Percentiles rank a stretch among this genome's conserved stretches.
Evolutionary conservation across 2,888 invertebrate genomes (phyloP).

Genomic region (Geophilus truncorum): DNA sequence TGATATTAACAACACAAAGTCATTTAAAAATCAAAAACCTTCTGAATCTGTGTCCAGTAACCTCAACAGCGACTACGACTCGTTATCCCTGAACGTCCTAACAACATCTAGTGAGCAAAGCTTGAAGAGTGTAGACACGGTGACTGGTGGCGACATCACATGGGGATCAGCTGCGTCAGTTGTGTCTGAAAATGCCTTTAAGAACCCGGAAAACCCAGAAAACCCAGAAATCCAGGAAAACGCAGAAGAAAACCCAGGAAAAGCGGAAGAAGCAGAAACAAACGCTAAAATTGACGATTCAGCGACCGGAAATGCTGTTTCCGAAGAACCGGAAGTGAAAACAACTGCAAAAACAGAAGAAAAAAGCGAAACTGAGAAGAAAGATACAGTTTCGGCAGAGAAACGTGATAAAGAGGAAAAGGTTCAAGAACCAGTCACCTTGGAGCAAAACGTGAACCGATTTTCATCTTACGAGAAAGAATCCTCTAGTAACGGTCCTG

Average conservation of each 20-base stretch:
- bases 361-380: no score
- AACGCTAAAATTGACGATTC: no score
- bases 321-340: no score
- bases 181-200: background rate
- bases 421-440: background rate
- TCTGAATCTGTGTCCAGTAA: background rate
- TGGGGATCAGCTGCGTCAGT: background rate
- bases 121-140: background rate
- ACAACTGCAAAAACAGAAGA: no score
- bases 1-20: background rate
- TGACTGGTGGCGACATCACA: background rate
- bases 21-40: background rate
- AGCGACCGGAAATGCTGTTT: no score
- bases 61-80: background rate
- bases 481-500: background rate
- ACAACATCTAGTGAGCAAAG: background rate
- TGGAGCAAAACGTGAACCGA: background rate
- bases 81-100: background rate
- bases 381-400: no score
- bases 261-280: background rate
- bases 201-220: no score
- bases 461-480: background rate
- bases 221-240: background rate
- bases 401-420: background rate
- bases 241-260: background rate